These are phyloP conservation scores for Acropora yongei DNA, from an alignment of 64 coral and sea anemone species.

Conservation along the genomic window DNA sequence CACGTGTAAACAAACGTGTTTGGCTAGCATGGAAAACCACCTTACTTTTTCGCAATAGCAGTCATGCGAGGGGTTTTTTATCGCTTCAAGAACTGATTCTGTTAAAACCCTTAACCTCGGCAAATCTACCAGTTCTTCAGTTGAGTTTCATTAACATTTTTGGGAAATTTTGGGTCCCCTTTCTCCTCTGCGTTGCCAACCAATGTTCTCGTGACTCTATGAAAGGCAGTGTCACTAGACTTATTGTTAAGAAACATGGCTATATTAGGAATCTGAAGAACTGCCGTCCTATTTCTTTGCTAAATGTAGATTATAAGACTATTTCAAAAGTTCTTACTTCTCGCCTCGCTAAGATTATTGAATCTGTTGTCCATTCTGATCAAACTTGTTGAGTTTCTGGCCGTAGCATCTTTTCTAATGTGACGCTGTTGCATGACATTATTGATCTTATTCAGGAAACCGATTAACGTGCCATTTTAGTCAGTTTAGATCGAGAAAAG, in stretches of 20 bases:
- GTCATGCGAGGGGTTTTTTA: too few relatives aligned
- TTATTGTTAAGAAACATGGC: neutral
- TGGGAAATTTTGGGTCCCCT: too few relatives aligned
- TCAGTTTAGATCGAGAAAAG: conserved; percentile 2
- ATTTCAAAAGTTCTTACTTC: neutral
- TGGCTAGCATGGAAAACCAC: too few relatives aligned
- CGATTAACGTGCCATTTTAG: neutral
- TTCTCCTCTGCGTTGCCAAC: neutral
- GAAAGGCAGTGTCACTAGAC: neutral
- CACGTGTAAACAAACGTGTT: too few relatives aligned
- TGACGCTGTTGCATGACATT: neutral
- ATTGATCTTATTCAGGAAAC: neutral
- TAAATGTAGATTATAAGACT: conserved; percentile 30
- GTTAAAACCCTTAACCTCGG: too few relatives aligned
- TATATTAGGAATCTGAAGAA: neutral
- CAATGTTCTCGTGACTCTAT: neutral
- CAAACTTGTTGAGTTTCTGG: neutral
- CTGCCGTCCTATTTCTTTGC: conserved; percentile 22
- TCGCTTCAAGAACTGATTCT: too few relatives aligned
- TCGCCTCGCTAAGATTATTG: neutral
- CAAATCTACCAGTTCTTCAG: too few relatives aligned
- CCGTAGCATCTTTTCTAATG: neutral
- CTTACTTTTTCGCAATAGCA: too few relatives aligned
- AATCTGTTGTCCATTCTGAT: neutral
- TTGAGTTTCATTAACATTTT: too few relatives aligned